These are phyloP conservation scores for Condylura cristata DNA, from an alignment of 2,113 vertebrate genomes.

Conservation along the genomic window DNA sequence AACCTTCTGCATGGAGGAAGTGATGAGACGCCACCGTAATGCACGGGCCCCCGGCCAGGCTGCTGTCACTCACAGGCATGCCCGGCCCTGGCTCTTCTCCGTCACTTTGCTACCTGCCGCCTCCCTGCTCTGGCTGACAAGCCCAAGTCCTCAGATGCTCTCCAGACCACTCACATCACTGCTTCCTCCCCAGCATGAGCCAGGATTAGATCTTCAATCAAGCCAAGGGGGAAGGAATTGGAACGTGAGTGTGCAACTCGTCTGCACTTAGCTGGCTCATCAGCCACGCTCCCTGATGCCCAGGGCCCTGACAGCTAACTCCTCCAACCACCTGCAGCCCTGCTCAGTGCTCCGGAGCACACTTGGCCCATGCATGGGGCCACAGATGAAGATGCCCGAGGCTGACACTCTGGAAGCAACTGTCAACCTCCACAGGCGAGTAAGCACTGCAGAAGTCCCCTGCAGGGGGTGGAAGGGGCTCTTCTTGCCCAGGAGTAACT, in stretches of 20 bases:
- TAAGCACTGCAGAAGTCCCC: neutral
- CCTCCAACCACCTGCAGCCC: neutral
- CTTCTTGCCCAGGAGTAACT: neutral
- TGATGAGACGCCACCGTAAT: neutral
- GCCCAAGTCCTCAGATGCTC: neutral
- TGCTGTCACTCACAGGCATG: rapidly evolving
- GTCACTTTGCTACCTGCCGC: neutral
- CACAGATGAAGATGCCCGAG: no score
- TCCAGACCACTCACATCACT: neutral
- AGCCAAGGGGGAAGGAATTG: neutral
- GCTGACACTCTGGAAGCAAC: neutral
- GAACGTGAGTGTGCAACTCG: neutral
- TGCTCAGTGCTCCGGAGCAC: neutral
- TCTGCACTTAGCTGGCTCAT: rapidly evolving
- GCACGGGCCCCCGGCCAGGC: rapidly evolving
- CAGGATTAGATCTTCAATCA: neutral
- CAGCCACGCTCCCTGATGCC: rapidly evolving
- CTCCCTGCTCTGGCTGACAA: neutral
- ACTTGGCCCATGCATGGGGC: rapidly evolving
- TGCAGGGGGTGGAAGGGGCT: neutral
- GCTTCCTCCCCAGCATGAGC: neutral
- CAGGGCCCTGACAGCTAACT: neutral
- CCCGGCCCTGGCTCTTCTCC: neutral
- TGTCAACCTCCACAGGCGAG: neutral
- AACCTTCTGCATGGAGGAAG: rapidly evolving